Percentiles rank a stretch among this genome's conserved stretches.
phyloP scores from a whole-genome alignment of 2,113 vertebrate species.

The Haplochromis burtoni region DNA sequence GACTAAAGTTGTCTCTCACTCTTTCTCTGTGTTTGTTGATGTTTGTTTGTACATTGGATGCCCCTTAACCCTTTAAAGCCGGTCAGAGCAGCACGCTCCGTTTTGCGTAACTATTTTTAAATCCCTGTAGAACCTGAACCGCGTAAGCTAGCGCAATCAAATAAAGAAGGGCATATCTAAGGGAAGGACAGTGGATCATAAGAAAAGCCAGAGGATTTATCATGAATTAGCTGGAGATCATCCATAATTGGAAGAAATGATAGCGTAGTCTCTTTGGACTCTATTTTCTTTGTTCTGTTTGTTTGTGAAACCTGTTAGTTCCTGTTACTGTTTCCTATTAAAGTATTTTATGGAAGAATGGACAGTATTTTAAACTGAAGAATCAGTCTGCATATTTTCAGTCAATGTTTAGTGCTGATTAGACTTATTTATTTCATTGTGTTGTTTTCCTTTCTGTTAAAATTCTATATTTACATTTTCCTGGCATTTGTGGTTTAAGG shows the following conservation, averaged over 20 bases:
- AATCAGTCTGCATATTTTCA: neutral
- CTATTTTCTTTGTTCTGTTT: neutral
- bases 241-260: neutral
- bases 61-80: neutral
- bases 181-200: neutral
- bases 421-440: neutral
- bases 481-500: neutral
- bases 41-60: neutral
- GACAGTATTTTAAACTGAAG: neutral
- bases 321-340: neutral
- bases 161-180: neutral
- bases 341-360: neutral
- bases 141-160: fast-evolving
- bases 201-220: neutral
- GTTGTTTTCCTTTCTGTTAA: neutral
- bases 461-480: neutral
- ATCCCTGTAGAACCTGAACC: too few relatives aligned
- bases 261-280: neutral
- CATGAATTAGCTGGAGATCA: neutral
- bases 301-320: neutral
- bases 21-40: neutral
- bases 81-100: fast-evolving
- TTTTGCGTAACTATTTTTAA: too few relatives aligned
- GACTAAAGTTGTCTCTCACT: neutral
- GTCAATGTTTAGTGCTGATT: neutral